Percentiles rank a stretch among this genome's conserved stretches.
These are phyloP conservation scores for Dusona sp. DNA, from an alignment of 2,888 invertebrate species.

Conservation along the genomic window DNA sequence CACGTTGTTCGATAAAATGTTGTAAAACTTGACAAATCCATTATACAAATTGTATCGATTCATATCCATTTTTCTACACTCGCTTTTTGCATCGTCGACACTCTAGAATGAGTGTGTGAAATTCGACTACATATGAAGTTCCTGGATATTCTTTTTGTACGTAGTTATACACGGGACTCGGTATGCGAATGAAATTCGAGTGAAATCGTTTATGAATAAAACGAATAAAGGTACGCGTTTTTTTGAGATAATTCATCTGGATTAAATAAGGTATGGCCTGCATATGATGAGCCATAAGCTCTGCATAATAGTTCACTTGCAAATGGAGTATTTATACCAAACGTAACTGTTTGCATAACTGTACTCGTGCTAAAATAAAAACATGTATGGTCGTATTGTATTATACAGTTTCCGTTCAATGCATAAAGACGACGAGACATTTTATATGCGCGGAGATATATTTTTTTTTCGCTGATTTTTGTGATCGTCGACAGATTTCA, in stretches of 20 bases:
- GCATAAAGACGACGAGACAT: not conserved
- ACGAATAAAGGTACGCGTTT: not conserved
- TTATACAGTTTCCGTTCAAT: slow-evolving; percentile 4
- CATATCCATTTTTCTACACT: not conserved
- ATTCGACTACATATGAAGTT: not conserved
- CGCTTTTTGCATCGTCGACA: not conserved
- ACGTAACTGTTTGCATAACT: not conserved
- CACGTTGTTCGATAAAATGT: not conserved
- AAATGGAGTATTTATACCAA: not conserved
- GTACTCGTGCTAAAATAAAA: not conserved
- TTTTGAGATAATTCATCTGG: not conserved
- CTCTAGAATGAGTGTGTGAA: no score
- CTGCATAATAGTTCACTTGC: not conserved
- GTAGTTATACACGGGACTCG: not conserved
- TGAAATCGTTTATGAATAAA: not conserved
- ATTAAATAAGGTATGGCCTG: not conserved
- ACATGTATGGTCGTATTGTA: not conserved
- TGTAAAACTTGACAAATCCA: not conserved
- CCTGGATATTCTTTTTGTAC: not conserved
- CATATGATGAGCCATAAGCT: no score
- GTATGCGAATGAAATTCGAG: not conserved
- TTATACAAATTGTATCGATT: not conserved
- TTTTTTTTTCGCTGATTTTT: slow-evolving; percentile 25
- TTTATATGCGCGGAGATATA: not conserved
- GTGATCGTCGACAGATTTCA: slow-evolving; percentile 1